Percentiles rank a stretch among this genome's conserved stretches.
Conservation (phyloP, 2,888 invertebrate species). For the Oscheius sp. region DNA sequence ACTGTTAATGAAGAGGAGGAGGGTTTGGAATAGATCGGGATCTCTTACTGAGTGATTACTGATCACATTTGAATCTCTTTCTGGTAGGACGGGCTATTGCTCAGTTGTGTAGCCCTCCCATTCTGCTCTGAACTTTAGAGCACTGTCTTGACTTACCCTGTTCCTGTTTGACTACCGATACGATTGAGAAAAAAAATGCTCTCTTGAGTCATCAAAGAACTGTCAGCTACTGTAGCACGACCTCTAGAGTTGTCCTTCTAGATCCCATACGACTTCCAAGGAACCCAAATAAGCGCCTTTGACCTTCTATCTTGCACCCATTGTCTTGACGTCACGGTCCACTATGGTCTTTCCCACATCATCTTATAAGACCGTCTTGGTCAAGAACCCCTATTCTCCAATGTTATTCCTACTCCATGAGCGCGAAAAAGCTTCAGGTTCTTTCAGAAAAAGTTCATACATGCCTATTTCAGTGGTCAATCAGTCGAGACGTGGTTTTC, state of each 20-base stretch:
- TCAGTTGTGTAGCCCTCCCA: too few relatives aligned
- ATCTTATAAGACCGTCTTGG: neutral
- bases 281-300: neutral
- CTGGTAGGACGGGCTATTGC: too few relatives aligned
- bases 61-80: too few relatives aligned
- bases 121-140: too few relatives aligned
- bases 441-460: neutral
- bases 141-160: too few relatives aligned
- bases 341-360: conserved; percentile 10
- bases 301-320: conserved; percentile 16
- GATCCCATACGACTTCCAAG: too few relatives aligned
- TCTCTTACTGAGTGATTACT: neutral
- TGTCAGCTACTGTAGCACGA: too few relatives aligned
- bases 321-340: conserved; percentile 20
- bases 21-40: conserved; percentile 30
- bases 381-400: neutral
- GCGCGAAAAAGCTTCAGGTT: neutral
- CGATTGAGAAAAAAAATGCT: too few relatives aligned
- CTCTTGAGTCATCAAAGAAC: too few relatives aligned
- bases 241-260: too few relatives aligned
- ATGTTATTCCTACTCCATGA: conserved; percentile 20
- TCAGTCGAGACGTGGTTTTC: conserved; percentile 13
- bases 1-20: neutral
- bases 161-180: too few relatives aligned
- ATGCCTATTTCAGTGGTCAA: conserved; percentile 2